Evolutionary conservation across 2,113 vertebrate species (phyloP), one percentile per base, ranked within the genome.

Genomic region (Peromyscus leucopus): DNA sequence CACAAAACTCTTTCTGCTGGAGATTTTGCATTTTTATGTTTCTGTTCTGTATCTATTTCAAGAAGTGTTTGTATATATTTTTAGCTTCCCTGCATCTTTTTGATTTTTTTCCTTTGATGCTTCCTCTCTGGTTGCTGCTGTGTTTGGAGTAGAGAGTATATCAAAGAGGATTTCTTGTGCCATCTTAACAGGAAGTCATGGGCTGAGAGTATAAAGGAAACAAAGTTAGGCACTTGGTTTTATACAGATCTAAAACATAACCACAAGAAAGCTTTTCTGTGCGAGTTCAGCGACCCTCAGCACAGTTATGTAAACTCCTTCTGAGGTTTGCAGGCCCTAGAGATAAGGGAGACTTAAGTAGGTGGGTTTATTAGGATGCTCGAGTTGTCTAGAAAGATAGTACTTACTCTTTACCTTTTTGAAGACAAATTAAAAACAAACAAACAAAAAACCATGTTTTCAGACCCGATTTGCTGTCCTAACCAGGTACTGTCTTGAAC

Each of bases 151-250:
- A 89, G 84, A 92, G 33, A 79, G 46, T 93, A 96, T 79, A 89
- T 94, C 82, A 87, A 46, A 96, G 89, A 93, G 16, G 92, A 87
- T 93, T 95, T 95, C 86, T 89, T 69, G 55, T 96, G 46, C 78
- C 67, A 84, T 96, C 95, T 79, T 97, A 87, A 87, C 89, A 93
- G 89, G 78, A 96, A 89, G 69, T 91, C 93, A 95, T 57, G 94
- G 83, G 24, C 55, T 96, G 91, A 95, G 86, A 69, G 28, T 89
- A 93, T 97, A 93, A 91, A 93, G 96, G 89, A 97, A 97, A 92
- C 85, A 95, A 93, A 96, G 72, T 90, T 76, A 97, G 93, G 85
- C 89, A 94, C 22, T 94, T 97, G 91, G 96, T 96, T 97, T 96
- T 96, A 74, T 39, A 33, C 94, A 96, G 82, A 91, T 95, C 87